Percentiles rank a stretch among this genome's conserved stretches.
These are phyloP conservation scores for Drosophila baimaii DNA, from an alignment of 1,140 invertebrate species.

Conservation along the genomic window DNA sequence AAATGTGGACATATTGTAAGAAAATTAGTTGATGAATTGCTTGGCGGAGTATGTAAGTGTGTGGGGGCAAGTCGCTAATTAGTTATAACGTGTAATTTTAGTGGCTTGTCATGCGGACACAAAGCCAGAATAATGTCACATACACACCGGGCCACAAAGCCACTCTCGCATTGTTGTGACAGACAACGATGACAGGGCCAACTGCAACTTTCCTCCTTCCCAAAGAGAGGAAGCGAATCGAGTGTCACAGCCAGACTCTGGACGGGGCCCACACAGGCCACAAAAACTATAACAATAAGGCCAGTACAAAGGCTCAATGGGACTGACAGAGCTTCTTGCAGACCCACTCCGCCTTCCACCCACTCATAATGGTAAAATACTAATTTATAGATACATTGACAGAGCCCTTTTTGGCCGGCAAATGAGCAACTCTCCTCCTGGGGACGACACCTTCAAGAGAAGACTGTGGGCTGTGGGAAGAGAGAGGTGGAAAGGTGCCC, in stretches of 20 bases:
- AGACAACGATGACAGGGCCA: slow-evolving; percentile 62
- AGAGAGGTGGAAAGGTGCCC: slow-evolving; percentile 39
- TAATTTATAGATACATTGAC: slow-evolving; percentile 82
- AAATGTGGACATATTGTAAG: slow-evolving; percentile 55
- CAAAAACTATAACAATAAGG: slow-evolving; percentile 76
- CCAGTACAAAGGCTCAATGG: slow-evolving; percentile 70
- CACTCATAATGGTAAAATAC: slow-evolving; percentile 80
- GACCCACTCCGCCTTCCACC: slow-evolving; percentile 21
- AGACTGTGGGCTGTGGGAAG: slow-evolving; percentile 12
- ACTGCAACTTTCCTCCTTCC: slow-evolving; percentile 26
- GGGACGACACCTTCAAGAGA: slow-evolving; percentile 67
- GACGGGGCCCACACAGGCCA: slow-evolving; percentile 26
- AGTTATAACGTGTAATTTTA: slow-evolving; percentile 78
- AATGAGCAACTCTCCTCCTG: slow-evolving; percentile 74
- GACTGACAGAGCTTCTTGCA: slow-evolving; percentile 39
- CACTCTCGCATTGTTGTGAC: slow-evolving; percentile 50
- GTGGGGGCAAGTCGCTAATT: slow-evolving; percentile 64
- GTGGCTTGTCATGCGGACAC: slow-evolving; percentile 54
- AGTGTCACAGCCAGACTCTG: slow-evolving; percentile 55
- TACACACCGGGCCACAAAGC: slow-evolving; percentile 31
- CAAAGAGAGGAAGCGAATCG: slow-evolving; percentile 35
- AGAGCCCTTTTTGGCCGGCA: slow-evolving; percentile 62
- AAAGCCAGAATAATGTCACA: slow-evolving; percentile 49
- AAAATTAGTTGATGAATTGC: slow-evolving; percentile 56
- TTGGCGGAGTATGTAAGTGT: background rate